Percentiles rank a stretch among this genome's conserved stretches.
phyloP scores from a whole-genome alignment of 1,140 invertebrate species.

The Anastatus disparis region DNA sequence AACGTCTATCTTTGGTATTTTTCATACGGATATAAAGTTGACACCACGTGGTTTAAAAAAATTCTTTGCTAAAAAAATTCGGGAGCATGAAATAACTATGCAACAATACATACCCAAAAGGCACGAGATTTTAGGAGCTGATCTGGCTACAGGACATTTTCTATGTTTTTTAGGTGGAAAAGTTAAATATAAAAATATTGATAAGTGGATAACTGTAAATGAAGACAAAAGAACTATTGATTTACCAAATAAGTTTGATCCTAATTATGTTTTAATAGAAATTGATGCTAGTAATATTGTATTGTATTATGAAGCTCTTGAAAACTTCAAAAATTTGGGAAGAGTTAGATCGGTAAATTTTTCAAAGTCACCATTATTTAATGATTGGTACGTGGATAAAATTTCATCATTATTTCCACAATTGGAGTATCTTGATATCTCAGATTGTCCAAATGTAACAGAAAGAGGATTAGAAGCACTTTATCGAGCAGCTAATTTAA shows the following conservation, averaged over 20 bases:
- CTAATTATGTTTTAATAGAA: slow-evolving; percentile 71
- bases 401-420: slow-evolving; percentile 70
- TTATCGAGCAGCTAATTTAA: slow-evolving; percentile 70
- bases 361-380: slow-evolving; percentile 71
- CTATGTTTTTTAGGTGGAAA: slow-evolving; percentile 74
- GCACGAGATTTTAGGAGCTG: slow-evolving; percentile 70
- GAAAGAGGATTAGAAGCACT: slow-evolving; percentile 74
- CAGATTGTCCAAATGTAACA: slow-evolving; percentile 74
- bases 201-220: slow-evolving; percentile 70
- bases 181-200: slow-evolving; percentile 72
- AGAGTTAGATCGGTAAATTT: slow-evolving; percentile 75
- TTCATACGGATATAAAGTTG: slow-evolving; percentile 3
- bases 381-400: slow-evolving; percentile 83
- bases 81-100: slow-evolving; percentile 48
- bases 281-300: slow-evolving; percentile 74
- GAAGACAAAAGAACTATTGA: slow-evolving; percentile 62
- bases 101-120: slow-evolving; percentile 62
- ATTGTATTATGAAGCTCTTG: slow-evolving; percentile 78
- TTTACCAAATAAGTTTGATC: slow-evolving; percentile 70
- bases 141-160: slow-evolving; percentile 82
- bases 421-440: slow-evolving; percentile 80
- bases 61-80: slow-evolving; percentile 57
- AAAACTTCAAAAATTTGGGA: slow-evolving; percentile 72
- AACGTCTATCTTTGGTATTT: not conserved
- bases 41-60: slow-evolving; percentile 50